Evolutionary conservation across 1,140 invertebrate species (phyloP).

Genomic region (Helicorthomorpha holstii): DNA sequence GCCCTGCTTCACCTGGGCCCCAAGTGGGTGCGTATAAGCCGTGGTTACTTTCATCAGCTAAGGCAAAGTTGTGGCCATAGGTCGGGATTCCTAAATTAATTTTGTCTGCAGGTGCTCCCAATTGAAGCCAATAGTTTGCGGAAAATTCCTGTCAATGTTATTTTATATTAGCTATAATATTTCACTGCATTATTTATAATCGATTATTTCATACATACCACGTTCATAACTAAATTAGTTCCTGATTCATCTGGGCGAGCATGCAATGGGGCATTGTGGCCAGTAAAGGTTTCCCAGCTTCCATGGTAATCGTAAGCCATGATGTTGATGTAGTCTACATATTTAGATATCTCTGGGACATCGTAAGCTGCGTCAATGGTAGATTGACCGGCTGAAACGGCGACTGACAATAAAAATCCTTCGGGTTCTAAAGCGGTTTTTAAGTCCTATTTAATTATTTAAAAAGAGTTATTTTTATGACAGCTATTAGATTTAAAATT

Average conservation of each 20-base stretch:
- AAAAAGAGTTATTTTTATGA: not conserved
- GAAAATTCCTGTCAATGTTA: slow-evolving; percentile 44
- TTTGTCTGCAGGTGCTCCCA: slow-evolving; percentile 61
- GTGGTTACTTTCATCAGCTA: slow-evolving; percentile 39
- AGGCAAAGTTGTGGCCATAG: slow-evolving; percentile 69
- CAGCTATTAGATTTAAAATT: not conserved
- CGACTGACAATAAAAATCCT: slow-evolving; percentile 33
- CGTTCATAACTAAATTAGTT: slow-evolving; percentile 34
- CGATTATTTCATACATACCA: slow-evolving; percentile 36
- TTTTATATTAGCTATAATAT: not conserved
- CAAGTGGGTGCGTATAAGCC: slow-evolving; percentile 31
- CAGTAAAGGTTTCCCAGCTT: slow-evolving; percentile 44
- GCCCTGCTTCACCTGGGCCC: slow-evolving; percentile 56
- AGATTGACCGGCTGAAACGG: slow-evolving; percentile 34
- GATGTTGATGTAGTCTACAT: slow-evolving; percentile 63
- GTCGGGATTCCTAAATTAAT: slow-evolving; percentile 69
- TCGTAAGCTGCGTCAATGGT: slow-evolving; percentile 59
- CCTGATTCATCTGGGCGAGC: slow-evolving; percentile 11
- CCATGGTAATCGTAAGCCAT: slow-evolving; percentile 80
- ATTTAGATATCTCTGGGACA: slow-evolving; percentile 33
- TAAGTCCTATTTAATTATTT: slow-evolving; percentile 39
- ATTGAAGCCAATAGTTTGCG: slow-evolving; percentile 46
- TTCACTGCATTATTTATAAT: slow-evolving; percentile 42
- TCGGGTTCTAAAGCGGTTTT: slow-evolving; percentile 47
- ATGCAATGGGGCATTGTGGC: slow-evolving; percentile 30